Percentiles rank a stretch among this genome's conserved stretches.
phyloP scores from a whole-genome alignment of 2,888 invertebrate genomes.

The Melipona bicolor region DNA sequence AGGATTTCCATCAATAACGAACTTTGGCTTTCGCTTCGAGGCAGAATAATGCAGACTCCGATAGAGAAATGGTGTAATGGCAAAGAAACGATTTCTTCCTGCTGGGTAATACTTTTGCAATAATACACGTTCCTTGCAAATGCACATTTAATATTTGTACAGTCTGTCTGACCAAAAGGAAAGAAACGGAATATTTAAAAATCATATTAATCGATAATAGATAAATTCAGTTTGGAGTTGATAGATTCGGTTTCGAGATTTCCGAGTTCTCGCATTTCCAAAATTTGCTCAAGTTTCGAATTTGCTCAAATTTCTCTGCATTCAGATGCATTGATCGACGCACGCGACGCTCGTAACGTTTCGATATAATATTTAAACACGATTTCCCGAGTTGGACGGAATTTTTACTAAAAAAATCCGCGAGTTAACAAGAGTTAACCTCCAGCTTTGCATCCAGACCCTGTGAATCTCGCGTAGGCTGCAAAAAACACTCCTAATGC shows the following conservation, averaged over 20 bases:
- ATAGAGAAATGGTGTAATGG: neutral
- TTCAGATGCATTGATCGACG: too few species aligned
- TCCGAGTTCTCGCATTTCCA: too few species aligned
- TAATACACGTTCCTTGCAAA: neutral
- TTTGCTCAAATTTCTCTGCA: too few species aligned
- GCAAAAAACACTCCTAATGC: conserved; percentile 58
- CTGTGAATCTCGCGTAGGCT: conserved; percentile 39
- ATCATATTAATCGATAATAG: too few species aligned
- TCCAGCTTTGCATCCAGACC: neutral
- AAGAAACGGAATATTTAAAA: too few species aligned
- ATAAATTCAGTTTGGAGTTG: too few species aligned
- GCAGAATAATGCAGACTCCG: neutral
- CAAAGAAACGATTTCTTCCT: too few species aligned
- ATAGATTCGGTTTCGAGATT: too few species aligned
- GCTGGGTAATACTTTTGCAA: neutral
- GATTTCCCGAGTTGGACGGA: neutral
- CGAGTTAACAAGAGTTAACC: conserved; percentile 29
- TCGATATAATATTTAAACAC: too few species aligned
- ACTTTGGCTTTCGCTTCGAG: neutral
- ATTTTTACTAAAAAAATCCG: neutral
- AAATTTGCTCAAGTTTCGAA: too few species aligned
- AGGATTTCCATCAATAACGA: conserved; percentile 13
- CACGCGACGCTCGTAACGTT: too few species aligned
- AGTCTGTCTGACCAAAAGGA: too few species aligned
- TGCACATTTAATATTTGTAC: neutral